Percentiles rank a stretch among this genome's conserved stretches.
Evolutionary conservation across 2,888 invertebrate species (phyloP).

Genomic region (Anthophora plumipes): DNA sequence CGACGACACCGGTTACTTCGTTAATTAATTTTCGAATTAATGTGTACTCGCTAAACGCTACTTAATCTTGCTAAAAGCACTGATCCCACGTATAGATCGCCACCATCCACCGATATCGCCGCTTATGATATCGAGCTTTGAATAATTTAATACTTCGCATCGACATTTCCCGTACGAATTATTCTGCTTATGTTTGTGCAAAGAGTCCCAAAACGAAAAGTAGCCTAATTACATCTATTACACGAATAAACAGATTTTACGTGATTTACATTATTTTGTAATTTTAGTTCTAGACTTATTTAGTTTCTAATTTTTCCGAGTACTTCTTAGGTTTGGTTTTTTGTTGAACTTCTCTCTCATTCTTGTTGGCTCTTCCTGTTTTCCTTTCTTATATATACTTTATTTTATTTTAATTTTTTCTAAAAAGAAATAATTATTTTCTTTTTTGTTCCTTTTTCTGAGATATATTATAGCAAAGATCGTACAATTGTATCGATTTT

Average conservation of each 20-base stretch:
- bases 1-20: slow-evolving; percentile 34
- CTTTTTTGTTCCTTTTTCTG: too few relatives aligned
- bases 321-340: neutral
- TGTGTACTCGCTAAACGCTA: slow-evolving; percentile 31
- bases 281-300: neutral
- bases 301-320: neutral
- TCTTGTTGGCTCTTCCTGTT: too few relatives aligned
- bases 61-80: slow-evolving; percentile 53
- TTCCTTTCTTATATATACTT: too few relatives aligned
- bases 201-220: neutral
- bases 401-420: too few relatives aligned
- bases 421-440: too few relatives aligned
- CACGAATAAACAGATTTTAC: neutral
- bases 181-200: neutral
- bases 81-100: neutral
- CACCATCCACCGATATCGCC: neutral
- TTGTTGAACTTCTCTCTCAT: too few relatives aligned
- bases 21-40: slow-evolving; percentile 64
- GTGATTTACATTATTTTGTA: neutral
- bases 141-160: neutral
- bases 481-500: too few relatives aligned
- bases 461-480: too few relatives aligned
- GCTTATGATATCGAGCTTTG: neutral
- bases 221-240: neutral
- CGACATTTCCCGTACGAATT: neutral